These are phyloP conservation scores for Carassius auratus DNA, from an alignment of 2,113 vertebrate genomes.

Conservation along the genomic window DNA sequence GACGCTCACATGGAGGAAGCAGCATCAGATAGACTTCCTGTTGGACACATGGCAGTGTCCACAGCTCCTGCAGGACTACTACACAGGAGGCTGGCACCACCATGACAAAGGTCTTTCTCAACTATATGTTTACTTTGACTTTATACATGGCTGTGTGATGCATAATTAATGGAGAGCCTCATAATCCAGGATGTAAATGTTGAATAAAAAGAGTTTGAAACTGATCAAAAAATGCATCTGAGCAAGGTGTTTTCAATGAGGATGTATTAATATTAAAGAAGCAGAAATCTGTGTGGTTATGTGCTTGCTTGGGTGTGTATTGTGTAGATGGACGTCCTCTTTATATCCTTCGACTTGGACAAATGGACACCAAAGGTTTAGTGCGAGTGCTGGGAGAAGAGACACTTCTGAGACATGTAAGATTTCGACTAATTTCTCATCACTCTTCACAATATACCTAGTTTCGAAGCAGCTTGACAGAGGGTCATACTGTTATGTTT, in stretches of 20 bases:
- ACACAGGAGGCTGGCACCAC: constrained; percentile 94
- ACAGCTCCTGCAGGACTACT: constrained; percentile 89
- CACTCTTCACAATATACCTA: background rate
- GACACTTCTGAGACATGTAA: constrained; percentile 88
- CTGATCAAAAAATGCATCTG: background rate
- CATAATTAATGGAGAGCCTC: background rate
- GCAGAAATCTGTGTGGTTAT: background rate
- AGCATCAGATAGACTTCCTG: constrained; percentile 94
- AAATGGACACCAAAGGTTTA: constrained; percentile 97
- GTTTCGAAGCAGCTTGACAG: background rate
- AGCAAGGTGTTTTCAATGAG: background rate
- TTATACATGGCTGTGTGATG: background rate
- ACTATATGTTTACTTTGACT: background rate
- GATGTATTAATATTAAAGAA: background rate
- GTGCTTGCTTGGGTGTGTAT: background rate
- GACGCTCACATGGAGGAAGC: constrained; percentile 93
- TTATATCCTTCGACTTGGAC: constrained; percentile 89
- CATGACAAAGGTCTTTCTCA: constrained; percentile 84
- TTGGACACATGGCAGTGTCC: constrained; percentile 89
- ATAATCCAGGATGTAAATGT: background rate
- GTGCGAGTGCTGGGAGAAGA: constrained; percentile 93
- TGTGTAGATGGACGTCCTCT: constrained; percentile 88
- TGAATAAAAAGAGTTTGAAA: too few relatives aligned
- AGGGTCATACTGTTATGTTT: background rate
- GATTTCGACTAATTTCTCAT: background rate